Conservation (phyloP, 2,888 invertebrate species). For the Sceliomorpha sp. region DNA sequence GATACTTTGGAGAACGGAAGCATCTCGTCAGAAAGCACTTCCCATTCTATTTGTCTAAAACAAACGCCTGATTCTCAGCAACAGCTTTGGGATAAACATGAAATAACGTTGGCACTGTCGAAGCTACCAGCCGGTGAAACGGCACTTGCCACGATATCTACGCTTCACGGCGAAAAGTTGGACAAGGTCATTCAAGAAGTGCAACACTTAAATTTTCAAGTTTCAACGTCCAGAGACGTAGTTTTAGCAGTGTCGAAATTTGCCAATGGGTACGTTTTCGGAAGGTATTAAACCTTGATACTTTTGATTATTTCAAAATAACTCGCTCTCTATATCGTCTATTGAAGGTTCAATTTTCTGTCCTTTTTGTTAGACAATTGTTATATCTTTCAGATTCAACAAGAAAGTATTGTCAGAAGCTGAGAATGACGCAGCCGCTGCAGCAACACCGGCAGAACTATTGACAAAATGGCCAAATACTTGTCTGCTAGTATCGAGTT, state of each 20-base stretch:
- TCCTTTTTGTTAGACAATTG: not conserved
- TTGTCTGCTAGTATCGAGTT: constrained; percentile 84
- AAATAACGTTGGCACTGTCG: constrained; percentile 65
- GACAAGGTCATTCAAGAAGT: constrained; percentile 62
- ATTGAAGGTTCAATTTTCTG: constrained; percentile 3
- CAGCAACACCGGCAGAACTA: constrained; percentile 79
- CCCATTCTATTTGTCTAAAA: constrained; percentile 62
- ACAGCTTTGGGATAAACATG: constrained; percentile 70
- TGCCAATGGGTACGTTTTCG: constrained; percentile 55
- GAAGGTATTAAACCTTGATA: not conserved
- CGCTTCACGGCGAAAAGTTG: constrained; percentile 62
- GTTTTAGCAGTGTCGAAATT: constrained; percentile 50
- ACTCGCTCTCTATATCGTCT: too few relatives aligned
- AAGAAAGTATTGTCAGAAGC: constrained; percentile 64
- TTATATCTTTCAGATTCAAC: constrained; percentile 57
- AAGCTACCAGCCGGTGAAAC: constrained; percentile 72
- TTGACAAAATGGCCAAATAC: constrained; percentile 81
- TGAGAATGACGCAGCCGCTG: constrained; percentile 65
- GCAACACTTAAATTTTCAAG: constrained; percentile 42
- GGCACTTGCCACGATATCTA: constrained; percentile 65
- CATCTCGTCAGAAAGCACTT: constrained; percentile 71
- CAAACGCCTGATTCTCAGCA: constrained; percentile 62
- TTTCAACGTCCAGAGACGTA: constrained; percentile 24
- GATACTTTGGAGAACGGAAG: constrained; percentile 64
- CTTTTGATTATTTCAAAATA: too few relatives aligned